Percentiles rank a stretch among this genome's conserved stretches.
phyloP scores from a whole-genome alignment of 2,888 invertebrate species.

The Ariolimax columbianus region DNA sequence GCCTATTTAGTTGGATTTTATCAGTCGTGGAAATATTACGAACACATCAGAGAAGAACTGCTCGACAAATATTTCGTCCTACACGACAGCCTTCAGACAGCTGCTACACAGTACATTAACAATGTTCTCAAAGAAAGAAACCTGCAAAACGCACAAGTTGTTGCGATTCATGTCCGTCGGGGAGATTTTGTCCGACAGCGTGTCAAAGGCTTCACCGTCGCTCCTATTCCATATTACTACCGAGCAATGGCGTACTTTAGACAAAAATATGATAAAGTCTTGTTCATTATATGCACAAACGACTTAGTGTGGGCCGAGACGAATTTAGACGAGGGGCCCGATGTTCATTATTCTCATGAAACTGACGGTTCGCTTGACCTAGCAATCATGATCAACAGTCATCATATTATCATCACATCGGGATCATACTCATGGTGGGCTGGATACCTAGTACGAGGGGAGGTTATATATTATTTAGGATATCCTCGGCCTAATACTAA shows the following conservation, averaged over 20 bases:
- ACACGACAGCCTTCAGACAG: slow-evolving; percentile 54
- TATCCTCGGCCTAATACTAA: slow-evolving; percentile 75
- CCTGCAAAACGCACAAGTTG: slow-evolving; percentile 55
- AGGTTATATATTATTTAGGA: slow-evolving; percentile 74
- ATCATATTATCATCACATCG: slow-evolving; percentile 75
- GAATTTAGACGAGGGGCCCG: slow-evolving; percentile 61
- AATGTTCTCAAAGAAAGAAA: slow-evolving; percentile 51
- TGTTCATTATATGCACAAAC: slow-evolving; percentile 78
- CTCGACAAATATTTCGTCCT: slow-evolving; percentile 64
- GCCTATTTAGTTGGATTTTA: slow-evolving; percentile 64
- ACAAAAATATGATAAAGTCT: slow-evolving; percentile 64
- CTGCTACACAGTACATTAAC: slow-evolving; percentile 58
- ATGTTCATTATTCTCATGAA: slow-evolving; percentile 62
- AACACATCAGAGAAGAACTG: slow-evolving; percentile 59
- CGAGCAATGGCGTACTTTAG: slow-evolving; percentile 72
- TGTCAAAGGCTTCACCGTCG: slow-evolving; percentile 75
- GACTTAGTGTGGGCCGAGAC: slow-evolving; percentile 74
- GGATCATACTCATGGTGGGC: slow-evolving; percentile 80
- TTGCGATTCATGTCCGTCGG: slow-evolving; percentile 77
- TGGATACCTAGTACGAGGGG: slow-evolving; percentile 75
- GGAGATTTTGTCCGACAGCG: slow-evolving; percentile 77
- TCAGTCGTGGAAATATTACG: slow-evolving; percentile 72
- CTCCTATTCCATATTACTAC: slow-evolving; percentile 74
- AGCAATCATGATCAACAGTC: slow-evolving; percentile 72
- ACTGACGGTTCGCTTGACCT: slow-evolving; percentile 74